phyloP scores from a whole-genome alignment of 1,140 invertebrate genomes.

The Pemphigus obesinymphae region DNA sequence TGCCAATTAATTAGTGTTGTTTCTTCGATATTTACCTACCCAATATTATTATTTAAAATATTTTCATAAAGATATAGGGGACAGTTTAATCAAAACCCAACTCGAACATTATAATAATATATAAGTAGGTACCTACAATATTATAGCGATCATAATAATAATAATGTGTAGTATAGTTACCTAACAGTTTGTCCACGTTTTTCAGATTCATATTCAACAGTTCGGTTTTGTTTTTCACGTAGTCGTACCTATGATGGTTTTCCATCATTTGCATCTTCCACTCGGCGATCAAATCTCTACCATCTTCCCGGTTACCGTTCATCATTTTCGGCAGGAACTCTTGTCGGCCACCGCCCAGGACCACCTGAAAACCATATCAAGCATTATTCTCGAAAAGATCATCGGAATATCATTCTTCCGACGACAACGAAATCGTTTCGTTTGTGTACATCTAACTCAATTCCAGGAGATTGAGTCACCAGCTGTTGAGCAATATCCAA shows the following conservation, averaged over 20 bases:
- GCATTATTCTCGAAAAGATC: not conserved
- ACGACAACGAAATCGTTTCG: not conserved
- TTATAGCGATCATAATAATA: no score
- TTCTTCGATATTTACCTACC: no score
- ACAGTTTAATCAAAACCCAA: no score
- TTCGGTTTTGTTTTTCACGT: constrained; percentile 29
- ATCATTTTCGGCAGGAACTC: constrained; percentile 55
- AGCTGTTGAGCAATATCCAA: constrained; percentile 61
- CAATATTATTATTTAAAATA: no score
- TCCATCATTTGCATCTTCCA: constrained; percentile 53
- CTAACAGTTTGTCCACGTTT: constrained; percentile 21
- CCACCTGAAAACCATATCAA: constrained; percentile 43
- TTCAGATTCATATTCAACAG: not conserved
- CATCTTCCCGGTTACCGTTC: constrained; percentile 53
- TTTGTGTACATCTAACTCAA: constrained; percentile 54
- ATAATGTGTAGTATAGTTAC: not conserved
- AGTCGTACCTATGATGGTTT: not conserved
- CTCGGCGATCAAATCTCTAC: constrained; percentile 55
- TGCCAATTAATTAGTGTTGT: no score
- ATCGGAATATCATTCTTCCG: not conserved
- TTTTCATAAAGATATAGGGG: no score
- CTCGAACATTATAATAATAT: no score
- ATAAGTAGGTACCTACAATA: no score
- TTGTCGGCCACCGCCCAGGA: constrained; percentile 57
- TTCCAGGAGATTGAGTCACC: constrained; percentile 58